Evolutionary conservation across 2,888 invertebrate species (phyloP), one percentile per base, ranked within the genome.

Genomic region (Amblyjoppa proteus): DNA sequence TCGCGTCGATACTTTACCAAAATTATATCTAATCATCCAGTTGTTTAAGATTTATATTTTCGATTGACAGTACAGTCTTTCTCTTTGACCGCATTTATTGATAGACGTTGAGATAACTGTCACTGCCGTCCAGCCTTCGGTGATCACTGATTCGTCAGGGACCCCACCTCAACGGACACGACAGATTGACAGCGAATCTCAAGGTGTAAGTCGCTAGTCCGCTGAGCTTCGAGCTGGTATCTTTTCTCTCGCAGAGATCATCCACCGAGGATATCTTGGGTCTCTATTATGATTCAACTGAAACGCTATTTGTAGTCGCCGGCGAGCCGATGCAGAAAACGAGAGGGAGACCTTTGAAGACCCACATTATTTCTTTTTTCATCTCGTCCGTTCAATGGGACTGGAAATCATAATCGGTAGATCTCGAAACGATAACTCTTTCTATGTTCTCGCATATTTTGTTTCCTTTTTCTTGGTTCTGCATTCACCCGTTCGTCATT

Each of bases 271-370:
- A 91, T 90, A 91, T 90, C 89, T 83, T 88, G 85, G 88, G 90
- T 88, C 90, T 91, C 91, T 92, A 92, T 92, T 92, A 92, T 92
- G 91, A 92, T 91, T 91, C 90, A 89, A 89, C 90, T 92, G 91
- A 91, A 91, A 91, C 90, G 91, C 91, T 90, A 92, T 92, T 92
- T 91, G 91, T 92, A 91, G 91, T 90, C 90, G 88, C 86, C 85
- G 81, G 75, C 75, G 82, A 86, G 74, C 83, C 66, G 75, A 75
- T 75, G 45, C 56, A 66, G 64, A 56, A 64, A 81, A 70, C 66
- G 34, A n/a, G 28, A 53, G 25, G 45, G n/a, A 41, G 31, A 38
- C 64, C 53, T 66, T 74, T 16, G 70, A 51, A 38, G 16, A 68
- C 41, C n/a, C 11, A 34, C 49, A 58, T 31, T 34, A 41, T 34